phyloP scores from a whole-genome alignment of 2,888 invertebrate genomes.

The Melinaea marsaeus region DNA sequence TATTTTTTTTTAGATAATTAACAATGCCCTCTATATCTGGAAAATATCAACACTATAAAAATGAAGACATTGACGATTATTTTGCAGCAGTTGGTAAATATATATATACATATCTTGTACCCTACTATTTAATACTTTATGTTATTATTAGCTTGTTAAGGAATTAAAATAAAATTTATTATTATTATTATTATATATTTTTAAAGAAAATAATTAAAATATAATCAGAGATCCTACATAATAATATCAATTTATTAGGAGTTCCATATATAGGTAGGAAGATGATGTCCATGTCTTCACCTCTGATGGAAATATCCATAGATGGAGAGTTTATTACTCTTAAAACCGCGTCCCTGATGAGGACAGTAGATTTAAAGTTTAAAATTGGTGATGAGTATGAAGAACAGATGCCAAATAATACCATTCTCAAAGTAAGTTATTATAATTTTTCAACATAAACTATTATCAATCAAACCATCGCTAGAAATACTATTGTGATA shows the following conservation, averaged over 20 bases:
- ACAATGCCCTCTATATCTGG: conserved; percentile 78
- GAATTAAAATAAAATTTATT: too few relatives aligned
- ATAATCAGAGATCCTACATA: background rate
- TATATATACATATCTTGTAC: conserved; percentile 1
- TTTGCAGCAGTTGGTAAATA: conserved; percentile 79
- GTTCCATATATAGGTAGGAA: conserved; percentile 81
- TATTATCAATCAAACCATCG: too few relatives aligned
- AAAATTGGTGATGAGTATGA: conserved; percentile 80
- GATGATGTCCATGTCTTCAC: conserved; percentile 80
- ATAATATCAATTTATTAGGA: conserved; percentile 53
- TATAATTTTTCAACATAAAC: background rate
- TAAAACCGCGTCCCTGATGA: conserved; percentile 74
- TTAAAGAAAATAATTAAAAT: background rate
- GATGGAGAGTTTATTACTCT: conserved; percentile 78
- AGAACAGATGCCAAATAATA: conserved; percentile 79
- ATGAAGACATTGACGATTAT: conserved; percentile 82
- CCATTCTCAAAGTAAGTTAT: conserved; percentile 57
- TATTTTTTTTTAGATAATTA: conserved; percentile 4
- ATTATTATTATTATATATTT: too few relatives aligned
- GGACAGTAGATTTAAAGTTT: conserved; percentile 75
- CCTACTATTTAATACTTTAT: too few relatives aligned
- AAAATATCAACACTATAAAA: conserved; percentile 80
- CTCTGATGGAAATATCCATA: conserved; percentile 76
- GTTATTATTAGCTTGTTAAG: too few relatives aligned
- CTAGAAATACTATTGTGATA: too few relatives aligned